Evolutionary conservation across 2,888 invertebrate species (phyloP).

Genomic region (Cheilosia vernalis): DNA sequence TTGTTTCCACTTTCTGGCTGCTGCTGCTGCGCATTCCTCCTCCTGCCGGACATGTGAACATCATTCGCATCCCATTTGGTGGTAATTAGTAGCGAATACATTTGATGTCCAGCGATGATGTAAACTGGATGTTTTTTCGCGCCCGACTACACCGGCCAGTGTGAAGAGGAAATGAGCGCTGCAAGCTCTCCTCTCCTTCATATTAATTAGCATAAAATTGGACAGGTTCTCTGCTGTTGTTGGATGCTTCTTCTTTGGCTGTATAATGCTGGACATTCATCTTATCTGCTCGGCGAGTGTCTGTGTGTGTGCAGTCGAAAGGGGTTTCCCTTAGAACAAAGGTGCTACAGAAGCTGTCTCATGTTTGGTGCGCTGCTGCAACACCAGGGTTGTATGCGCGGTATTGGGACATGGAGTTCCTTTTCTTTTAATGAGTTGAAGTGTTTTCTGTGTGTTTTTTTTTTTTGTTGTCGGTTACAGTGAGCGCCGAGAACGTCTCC

Average conservation of each 20-base stretch:
- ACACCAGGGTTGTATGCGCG: neutral
- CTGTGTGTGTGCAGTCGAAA: neutral
- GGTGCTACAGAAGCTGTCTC: slow-evolving; percentile 46
- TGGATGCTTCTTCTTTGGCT: neutral
- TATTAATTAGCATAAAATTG: slow-evolving; percentile 63
- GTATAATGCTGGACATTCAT: slow-evolving; percentile 45
- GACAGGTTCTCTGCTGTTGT: slow-evolving; percentile 49
- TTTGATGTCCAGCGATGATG: slow-evolving; percentile 74
- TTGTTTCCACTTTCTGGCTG: slow-evolving; percentile 27
- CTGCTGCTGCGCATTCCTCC: slow-evolving; percentile 3
- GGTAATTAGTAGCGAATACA: slow-evolving; percentile 75
- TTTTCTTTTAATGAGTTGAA: slow-evolving; percentile 44
- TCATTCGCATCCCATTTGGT: slow-evolving; percentile 60
- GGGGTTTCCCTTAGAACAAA: slow-evolving; percentile 21
- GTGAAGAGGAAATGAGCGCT: slow-evolving; percentile 29
- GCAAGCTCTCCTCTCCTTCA: slow-evolving; percentile 18
- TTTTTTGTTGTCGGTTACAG: neutral
- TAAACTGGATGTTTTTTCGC: slow-evolving; percentile 75
- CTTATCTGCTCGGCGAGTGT: slow-evolving; percentile 4
- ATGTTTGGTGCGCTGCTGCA: neutral
- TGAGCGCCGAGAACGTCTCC: neutral
- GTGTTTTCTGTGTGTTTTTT: slow-evolving; percentile 1
- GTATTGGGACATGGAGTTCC: slow-evolving; percentile 19
- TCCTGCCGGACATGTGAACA: slow-evolving; percentile 41
- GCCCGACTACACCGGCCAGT: slow-evolving; percentile 40